Evolutionary conservation across 2,113 vertebrate species (phyloP).

Genomic region (Bombycilla garrulus): DNA sequence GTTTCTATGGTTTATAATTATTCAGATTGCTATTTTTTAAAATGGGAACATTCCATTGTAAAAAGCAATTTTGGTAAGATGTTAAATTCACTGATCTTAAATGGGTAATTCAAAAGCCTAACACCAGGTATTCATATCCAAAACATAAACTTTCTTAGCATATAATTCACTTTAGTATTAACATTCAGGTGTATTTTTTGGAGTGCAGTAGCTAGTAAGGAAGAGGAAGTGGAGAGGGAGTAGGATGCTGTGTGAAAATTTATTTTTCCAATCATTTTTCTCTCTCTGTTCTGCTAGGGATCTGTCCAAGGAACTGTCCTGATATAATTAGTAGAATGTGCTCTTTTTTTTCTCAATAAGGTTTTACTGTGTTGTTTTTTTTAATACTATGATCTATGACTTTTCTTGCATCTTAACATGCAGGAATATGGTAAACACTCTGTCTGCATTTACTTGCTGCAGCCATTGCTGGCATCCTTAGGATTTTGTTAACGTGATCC

Average conservation of each 20-base stretch:
- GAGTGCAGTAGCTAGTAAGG: background rate
- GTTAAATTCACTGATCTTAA: background rate
- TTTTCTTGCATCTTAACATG: background rate
- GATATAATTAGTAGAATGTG: background rate
- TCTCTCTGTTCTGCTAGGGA: background rate
- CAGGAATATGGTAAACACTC: background rate
- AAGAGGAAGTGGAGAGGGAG: background rate
- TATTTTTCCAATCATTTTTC: background rate
- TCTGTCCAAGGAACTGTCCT: background rate
- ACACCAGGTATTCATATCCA: background rate
- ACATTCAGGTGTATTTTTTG: background rate
- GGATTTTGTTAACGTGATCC: background rate
- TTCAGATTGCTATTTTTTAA: background rate
- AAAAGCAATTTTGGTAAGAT: background rate
- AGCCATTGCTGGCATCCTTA: background rate
- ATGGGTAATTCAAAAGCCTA: background rate
- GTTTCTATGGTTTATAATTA: background rate
- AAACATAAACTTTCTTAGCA: background rate
- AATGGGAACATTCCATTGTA: background rate
- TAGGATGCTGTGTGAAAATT: background rate
- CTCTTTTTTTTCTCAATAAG: background rate
- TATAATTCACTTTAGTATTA: background rate
- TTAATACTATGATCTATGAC: background rate
- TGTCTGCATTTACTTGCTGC: background rate
- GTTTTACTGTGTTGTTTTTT: background rate